These are phyloP conservation scores for Mythimna lalbum DNA, from an alignment of 2,888 invertebrate species.

Conservation along the genomic window DNA sequence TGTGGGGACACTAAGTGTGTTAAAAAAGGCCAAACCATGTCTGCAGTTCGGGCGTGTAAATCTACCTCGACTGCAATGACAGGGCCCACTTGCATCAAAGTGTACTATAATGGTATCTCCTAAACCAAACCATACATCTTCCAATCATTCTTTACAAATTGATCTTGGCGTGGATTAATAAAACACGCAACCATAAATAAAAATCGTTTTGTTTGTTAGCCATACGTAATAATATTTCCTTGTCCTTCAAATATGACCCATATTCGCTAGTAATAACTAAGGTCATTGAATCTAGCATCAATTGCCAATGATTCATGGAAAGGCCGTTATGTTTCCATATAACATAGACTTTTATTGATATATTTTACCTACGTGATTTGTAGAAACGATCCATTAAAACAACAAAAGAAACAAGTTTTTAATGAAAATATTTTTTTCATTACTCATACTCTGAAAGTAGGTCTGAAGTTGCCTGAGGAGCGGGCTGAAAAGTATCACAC, in stretches of 20 bases:
- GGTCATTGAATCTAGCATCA: slow-evolving; percentile 32
- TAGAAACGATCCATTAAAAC: slow-evolving; percentile 4
- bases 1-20: too few relatives aligned
- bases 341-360: slow-evolving; percentile 33
- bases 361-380: background rate
- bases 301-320: slow-evolving; percentile 36
- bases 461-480: too few relatives aligned
- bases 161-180: background rate
- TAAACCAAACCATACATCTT: background rate
- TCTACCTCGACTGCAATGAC: too few relatives aligned
- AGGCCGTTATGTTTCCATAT: slow-evolving; percentile 13
- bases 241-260: slow-evolving; percentile 52
- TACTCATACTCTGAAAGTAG: too few relatives aligned
- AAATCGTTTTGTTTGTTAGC: background rate
- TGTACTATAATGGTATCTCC: background rate
- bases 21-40: too few relatives aligned
- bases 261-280: slow-evolving; percentile 39
- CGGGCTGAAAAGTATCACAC: too few relatives aligned
- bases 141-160: background rate
- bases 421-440: too few relatives aligned
- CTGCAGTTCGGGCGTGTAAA: too few relatives aligned
- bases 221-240: slow-evolving; percentile 27
- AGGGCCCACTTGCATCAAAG: too few relatives aligned
- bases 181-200: slow-evolving; percentile 19
- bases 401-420: slow-evolving; percentile 10